These are phyloP conservation scores for Dendrocopos noguchii DNA, from an alignment of 2,113 vertebrate species.

Conservation along the genomic window DNA sequence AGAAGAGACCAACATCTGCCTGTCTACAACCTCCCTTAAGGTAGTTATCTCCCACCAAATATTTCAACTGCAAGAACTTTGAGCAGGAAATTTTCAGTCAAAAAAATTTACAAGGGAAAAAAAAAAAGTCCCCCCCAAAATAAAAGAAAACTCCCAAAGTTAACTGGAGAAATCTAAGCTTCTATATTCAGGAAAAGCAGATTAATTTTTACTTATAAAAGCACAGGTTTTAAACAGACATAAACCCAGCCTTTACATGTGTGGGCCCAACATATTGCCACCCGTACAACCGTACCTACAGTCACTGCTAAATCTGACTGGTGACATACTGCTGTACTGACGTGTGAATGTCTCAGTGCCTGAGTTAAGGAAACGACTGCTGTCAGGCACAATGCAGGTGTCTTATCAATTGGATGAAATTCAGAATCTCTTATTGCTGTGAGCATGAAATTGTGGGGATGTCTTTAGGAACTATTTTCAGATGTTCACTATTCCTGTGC, in stretches of 20 bases:
- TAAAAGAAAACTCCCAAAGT: background rate
- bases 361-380: background rate
- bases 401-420: background rate
- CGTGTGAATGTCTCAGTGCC: background rate
- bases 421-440: background rate
- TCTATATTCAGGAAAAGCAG: background rate
- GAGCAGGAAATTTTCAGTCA: background rate
- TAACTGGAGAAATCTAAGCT: background rate
- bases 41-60: background rate
- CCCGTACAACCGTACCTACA: rapidly evolving
- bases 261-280: background rate
- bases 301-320: background rate
- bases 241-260: background rate
- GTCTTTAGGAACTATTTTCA: background rate
- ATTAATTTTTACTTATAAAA: background rate
- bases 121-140: background rate
- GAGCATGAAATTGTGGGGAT: background rate
- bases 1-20: too few species aligned
- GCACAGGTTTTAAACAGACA: background rate
- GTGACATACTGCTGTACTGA: background rate
- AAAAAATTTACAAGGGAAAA: background rate
- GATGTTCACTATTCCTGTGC: background rate
- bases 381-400: background rate
- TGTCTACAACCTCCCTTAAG: too few species aligned
- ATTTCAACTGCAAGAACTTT: background rate